Evolutionary conservation across 2,888 invertebrate species (phyloP).

Genomic region (Clunio marinus): DNA sequence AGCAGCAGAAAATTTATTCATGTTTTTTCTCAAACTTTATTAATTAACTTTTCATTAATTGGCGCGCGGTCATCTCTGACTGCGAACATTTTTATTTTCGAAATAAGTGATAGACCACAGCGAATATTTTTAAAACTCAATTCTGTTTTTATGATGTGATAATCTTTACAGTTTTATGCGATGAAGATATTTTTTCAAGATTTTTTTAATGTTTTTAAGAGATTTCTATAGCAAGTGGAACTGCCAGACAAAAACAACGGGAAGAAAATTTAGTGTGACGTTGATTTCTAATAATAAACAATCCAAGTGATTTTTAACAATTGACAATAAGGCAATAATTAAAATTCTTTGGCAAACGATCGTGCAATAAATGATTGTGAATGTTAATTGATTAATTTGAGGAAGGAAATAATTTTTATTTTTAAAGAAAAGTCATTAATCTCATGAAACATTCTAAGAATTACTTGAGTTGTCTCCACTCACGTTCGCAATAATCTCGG

Average conservation of each 20-base stretch:
- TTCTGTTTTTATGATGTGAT: background rate
- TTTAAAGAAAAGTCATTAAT: too few species aligned
- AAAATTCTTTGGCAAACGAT: background rate
- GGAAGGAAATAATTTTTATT: too few species aligned
- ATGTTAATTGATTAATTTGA: background rate
- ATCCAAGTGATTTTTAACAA: too few species aligned
- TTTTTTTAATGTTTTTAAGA: too few species aligned
- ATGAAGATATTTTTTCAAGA: background rate
- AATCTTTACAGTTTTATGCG: slow-evolving; percentile 3
- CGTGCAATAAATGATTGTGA: slow-evolving; percentile 1
- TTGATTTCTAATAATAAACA: too few species aligned
- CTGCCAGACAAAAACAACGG: too few species aligned
- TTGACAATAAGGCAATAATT: background rate
- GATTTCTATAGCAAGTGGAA: too few species aligned
- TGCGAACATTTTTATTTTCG: background rate
- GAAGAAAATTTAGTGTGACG: too few species aligned
- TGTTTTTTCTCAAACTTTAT: background rate
- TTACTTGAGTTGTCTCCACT: too few species aligned
- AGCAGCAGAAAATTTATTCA: too few species aligned
- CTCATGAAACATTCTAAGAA: too few species aligned
- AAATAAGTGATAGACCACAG: slow-evolving; percentile 8
- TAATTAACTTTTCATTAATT: slow-evolving; percentile 20
- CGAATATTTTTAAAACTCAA: background rate
- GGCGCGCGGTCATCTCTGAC: background rate
- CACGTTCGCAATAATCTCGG: too few species aligned